Conservation (phyloP, 2,113 vertebrate species). For the Nycticryphes semicollaris region DNA sequence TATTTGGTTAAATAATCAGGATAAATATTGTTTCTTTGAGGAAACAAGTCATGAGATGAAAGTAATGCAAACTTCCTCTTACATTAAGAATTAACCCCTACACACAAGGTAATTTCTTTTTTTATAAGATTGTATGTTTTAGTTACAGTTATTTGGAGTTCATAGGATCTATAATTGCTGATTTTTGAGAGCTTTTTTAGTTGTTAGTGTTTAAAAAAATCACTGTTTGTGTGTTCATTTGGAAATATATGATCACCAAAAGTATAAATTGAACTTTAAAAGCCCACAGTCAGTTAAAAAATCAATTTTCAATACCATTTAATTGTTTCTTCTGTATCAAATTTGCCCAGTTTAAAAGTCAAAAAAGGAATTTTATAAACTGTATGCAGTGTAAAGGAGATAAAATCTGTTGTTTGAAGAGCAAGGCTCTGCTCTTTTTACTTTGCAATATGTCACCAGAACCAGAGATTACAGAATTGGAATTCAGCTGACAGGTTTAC, state of each 20-base stretch:
- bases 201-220: not conserved
- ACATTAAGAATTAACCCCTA: not conserved
- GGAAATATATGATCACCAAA: not conserved
- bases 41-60: not conserved
- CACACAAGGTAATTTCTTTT: fast-evolving
- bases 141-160: not conserved
- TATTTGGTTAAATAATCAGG: not conserved
- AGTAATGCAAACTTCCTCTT: not conserved
- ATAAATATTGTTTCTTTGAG: not conserved
- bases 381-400: not conserved
- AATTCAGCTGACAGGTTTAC: constrained; percentile 25
- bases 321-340: not conserved
- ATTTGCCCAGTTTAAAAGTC: not conserved
- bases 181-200: not conserved
- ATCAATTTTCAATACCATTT: not conserved
- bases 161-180: not conserved
- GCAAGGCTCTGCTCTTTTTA: not conserved
- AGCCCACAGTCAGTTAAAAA: not conserved
- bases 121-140: not conserved
- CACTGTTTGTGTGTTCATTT: not conserved
- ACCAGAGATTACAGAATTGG: not conserved
- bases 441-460: constrained; percentile 6
- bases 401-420: not conserved
- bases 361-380: not conserved
- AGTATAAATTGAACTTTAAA: not conserved